Evolutionary conservation across 2,113 vertebrate genomes (phyloP).

Genomic region (Sitta europaea): DNA sequence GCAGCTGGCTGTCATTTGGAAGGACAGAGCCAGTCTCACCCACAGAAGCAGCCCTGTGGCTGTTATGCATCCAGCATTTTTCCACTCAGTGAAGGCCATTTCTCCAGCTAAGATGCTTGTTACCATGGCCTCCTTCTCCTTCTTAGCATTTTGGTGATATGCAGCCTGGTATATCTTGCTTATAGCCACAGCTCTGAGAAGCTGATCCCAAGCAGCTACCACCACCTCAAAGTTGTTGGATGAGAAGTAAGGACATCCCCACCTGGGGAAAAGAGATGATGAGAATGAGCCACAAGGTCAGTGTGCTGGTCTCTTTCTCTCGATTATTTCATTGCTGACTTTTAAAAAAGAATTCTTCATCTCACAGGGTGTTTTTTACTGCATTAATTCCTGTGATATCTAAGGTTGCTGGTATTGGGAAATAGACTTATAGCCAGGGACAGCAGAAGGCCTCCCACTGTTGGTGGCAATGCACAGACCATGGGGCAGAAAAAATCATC

Average conservation of each 20-base stretch:
- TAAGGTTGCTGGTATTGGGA: not conserved
- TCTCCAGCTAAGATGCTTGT: not conserved
- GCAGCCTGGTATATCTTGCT: not conserved
- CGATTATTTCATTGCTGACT: not conserved
- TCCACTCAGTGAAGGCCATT: not conserved
- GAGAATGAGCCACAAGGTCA: not conserved
- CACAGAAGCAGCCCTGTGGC: not conserved
- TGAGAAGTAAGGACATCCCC: not conserved
- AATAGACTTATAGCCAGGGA: not conserved
- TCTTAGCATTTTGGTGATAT: not conserved
- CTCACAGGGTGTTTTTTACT: not conserved
- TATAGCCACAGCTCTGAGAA: not conserved
- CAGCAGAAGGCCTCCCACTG: not conserved
- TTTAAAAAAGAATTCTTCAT: not conserved
- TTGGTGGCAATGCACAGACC: not conserved
- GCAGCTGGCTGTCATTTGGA: not conserved
- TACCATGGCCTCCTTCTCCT: not conserved
- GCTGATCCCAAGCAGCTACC: not conserved
- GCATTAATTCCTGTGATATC: not conserved
- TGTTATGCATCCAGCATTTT: not conserved
- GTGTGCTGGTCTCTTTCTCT: not conserved
- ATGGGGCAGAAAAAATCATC: not conserved
- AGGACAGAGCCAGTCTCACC: not conserved
- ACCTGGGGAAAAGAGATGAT: accelerated
- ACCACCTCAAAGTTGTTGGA: not conserved